A percentile compares a stretch with the other conserved stretches of the same genome.
Evolutionary conservation across 2,797 vertebrate genomes (phyloP).

Genomic region (Notolepis coatsorum): DNA sequence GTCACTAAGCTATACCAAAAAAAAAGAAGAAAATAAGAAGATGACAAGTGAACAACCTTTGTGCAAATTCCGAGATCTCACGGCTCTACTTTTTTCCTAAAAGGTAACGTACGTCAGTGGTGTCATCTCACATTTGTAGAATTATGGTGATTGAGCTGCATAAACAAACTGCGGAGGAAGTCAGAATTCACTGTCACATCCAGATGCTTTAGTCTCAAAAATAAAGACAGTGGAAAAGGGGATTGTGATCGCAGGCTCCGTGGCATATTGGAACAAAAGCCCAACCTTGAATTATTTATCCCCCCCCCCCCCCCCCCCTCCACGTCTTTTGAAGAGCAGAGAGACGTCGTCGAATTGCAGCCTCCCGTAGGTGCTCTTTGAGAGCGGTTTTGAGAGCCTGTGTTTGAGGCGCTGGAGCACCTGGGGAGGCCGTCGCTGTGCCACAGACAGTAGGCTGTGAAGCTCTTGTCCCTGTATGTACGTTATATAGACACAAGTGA

Average conservation of each 20-base stretch:
- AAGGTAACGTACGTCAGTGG: constrained; percentile 70
- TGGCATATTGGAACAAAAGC: constrained; percentile 83
- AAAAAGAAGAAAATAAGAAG: too few relatives aligned
- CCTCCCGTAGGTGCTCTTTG: constrained; percentile 31
- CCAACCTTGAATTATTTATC: constrained; percentile 85
- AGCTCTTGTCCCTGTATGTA: constrained; percentile 74
- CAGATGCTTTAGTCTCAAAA: constrained; percentile 79
- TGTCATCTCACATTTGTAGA: constrained; percentile 83
- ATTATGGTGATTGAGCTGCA: constrained; percentile 83
- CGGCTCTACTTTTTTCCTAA: constrained; percentile 75
- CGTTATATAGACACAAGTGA: constrained; percentile 69
- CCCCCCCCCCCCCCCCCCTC: constrained; percentile 79
- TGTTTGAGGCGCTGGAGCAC: constrained; percentile 71
- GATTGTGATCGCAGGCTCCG: constrained; percentile 81
- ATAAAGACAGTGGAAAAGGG: constrained; percentile 77
- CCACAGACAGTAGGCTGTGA: constrained; percentile 63
- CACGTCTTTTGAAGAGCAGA: constrained; percentile 68
- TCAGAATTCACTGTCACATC: constrained; percentile 83
- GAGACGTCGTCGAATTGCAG: constrained; percentile 66
- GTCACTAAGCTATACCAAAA: too few relatives aligned
- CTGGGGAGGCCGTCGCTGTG: constrained; percentile 75
- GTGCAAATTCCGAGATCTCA: constrained; percentile 62
- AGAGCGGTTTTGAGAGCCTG: constrained; percentile 20
- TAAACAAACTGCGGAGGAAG: constrained; percentile 82
- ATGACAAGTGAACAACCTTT: constrained; percentile 71